Conservation (phyloP, 2,113 vertebrate genomes). For the Toxotes chatareus region DNA sequence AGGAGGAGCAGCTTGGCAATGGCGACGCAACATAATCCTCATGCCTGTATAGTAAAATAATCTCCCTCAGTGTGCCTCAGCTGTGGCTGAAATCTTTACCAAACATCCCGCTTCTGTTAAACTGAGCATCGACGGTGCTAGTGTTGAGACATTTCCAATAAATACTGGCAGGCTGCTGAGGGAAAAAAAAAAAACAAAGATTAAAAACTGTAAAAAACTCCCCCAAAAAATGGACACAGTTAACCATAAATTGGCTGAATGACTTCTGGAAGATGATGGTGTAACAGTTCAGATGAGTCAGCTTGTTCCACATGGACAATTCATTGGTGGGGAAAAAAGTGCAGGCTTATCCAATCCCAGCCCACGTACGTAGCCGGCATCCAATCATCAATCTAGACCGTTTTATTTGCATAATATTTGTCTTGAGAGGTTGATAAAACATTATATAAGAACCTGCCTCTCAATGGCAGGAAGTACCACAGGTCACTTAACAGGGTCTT, state of each 20-base stretch:
- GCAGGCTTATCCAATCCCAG: conserved; percentile 19
- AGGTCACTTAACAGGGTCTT: conserved; percentile 27
- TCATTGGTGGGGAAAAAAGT: neutral
- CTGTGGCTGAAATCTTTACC: neutral
- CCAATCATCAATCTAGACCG: conserved; percentile 12
- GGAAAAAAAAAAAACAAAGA: conserved; percentile 5
- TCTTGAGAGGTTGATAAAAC: conserved; percentile 35
- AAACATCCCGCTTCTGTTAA: conserved; percentile 30
- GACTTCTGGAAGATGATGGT: neutral
- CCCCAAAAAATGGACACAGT: conserved; percentile 11
- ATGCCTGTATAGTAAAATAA: conserved; percentile 21
- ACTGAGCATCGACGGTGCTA: conserved; percentile 52
- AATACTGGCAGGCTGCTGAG: conserved; percentile 55
- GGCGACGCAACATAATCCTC: neutral
- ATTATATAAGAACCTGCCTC: conserved; percentile 20
- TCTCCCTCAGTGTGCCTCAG: conserved; percentile 8
- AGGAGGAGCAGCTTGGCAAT: conserved; percentile 45
- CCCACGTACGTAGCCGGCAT: neutral
- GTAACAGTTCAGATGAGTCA: neutral
- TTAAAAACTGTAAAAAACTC: conserved; percentile 21
- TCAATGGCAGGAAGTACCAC: conserved; percentile 28
- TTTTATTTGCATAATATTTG: conserved; percentile 63
- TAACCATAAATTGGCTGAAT: conserved; percentile 16
- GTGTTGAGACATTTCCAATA: conserved; percentile 69
- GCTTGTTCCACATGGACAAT: conserved; percentile 17